Evolutionary conservation across 2,797 vertebrate genomes (phyloP), one percentile per base, ranked within the genome.

Genomic region (Pipistrellus pipistrellus): DNA sequence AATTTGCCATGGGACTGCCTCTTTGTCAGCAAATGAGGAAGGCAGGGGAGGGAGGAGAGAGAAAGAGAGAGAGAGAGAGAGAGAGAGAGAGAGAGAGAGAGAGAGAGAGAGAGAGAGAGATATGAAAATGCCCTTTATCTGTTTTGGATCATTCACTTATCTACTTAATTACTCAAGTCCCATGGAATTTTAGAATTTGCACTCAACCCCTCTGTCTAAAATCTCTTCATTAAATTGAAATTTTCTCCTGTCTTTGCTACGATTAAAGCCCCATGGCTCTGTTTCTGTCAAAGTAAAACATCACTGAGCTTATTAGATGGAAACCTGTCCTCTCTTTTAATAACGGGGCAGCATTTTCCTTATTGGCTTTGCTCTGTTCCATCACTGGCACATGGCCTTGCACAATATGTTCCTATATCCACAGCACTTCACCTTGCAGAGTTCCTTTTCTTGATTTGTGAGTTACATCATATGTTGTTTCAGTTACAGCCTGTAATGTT

Each of bases 361-460:
- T 21, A 25, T 21, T 72, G 75, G 9, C 17, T 82, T 76, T 88
- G n/a, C 13, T 69, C 23, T 68, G 2, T 35, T 93, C 51, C 44
- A 2, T 59, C n/a, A 12, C 66, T 18, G 21, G 9, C 38, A 53
- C 13, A 0, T 5, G 25, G 8, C 25, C 17, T 38, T 4, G 3
- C 27, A 12, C 27, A 15, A 0, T 10, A 35, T 35, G 13, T 57
- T 44, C 8, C 41, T 15, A 69, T 18, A 78, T 38, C 6, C 55
- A 2, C 1, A 55, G 9, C 3, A 23, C 6, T 55, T 46, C 6
- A 32, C 3, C 72, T 91, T 46, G 3, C 0, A 30, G 41, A 90
- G 32, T 77, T 96, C 2, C 6, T 86, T 93, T 44, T 75, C 41
- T 38, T 7, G 13, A 27, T 92, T 85, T 95, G 59, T 38, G 7